A percentile compares a stretch with the other conserved stretches of the same genome.
Evolutionary conservation across 2,113 vertebrate species (phyloP).

Genomic region (Festucalex cinctus): DNA sequence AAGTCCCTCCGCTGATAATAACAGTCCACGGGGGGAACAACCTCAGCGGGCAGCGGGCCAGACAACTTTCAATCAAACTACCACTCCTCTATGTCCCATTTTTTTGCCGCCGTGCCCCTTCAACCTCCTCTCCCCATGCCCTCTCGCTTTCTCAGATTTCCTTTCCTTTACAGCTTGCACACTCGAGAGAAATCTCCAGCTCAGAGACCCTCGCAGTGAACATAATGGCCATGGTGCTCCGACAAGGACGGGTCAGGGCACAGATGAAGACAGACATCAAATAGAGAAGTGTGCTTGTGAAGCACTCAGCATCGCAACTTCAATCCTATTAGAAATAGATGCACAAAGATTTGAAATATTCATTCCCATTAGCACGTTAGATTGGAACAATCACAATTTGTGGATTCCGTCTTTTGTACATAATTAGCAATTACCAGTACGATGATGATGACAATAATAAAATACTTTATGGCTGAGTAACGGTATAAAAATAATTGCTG

Average conservation of each 20-base stretch:
- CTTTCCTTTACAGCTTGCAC: constrained; percentile 30
- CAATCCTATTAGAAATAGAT: constrained; percentile 27
- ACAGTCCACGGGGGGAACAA: constrained; percentile 70
- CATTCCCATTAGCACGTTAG: constrained; percentile 19
- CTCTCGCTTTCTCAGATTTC: constrained; percentile 20
- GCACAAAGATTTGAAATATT: constrained; percentile 25
- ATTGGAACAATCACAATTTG: constrained; percentile 49
- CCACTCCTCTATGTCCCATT: constrained; percentile 45
- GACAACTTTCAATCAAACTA: constrained; percentile 71
- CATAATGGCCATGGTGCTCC: constrained; percentile 32
- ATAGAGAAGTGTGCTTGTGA: constrained; percentile 43
- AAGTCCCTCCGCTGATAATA: constrained; percentile 71
- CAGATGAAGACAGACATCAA: constrained; percentile 31
- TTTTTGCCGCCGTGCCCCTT: constrained; percentile 17
- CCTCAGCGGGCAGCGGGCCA: constrained; percentile 69
- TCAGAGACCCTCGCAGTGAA: constrained; percentile 35
- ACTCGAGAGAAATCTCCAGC: constrained; percentile 31
- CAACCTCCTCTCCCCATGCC: constrained; percentile 26
- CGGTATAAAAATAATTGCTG: constrained; percentile 55
- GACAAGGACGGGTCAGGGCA: constrained; percentile 28
- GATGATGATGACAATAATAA: constrained; percentile 50
- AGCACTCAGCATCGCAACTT: constrained; percentile 42
- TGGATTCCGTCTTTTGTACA: constrained; percentile 36
- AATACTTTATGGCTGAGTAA: constrained; percentile 41
- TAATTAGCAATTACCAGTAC: constrained; percentile 59